Evolutionary conservation across 2,113 vertebrate genomes (phyloP), one percentile per base, ranked within the genome.

Genomic region (Menura novaehollandiae): DNA sequence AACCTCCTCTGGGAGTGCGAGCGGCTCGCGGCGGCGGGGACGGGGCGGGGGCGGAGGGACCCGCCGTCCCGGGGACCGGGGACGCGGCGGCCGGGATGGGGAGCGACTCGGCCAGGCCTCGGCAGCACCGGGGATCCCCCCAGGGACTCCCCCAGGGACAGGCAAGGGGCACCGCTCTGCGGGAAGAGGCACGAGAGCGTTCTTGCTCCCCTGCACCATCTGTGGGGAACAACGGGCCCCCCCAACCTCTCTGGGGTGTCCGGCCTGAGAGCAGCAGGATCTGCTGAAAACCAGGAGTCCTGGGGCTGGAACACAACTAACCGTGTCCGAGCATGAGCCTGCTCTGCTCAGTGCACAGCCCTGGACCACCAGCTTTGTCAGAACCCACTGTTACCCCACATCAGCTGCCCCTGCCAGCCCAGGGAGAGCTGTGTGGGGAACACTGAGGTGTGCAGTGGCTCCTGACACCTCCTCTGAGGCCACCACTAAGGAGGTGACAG

Each of bases 1-100:
- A 84, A 92, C 93, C 89, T 93, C 94, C 84, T 95, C 94, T 95
- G 95, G 94, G 79, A 91, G 86, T 47, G 89, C 78, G 56, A 66
- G 79, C 51, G 41, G 85, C 85, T 77, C 46, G 28, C 63, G 64
- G 71, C 87, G 55, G 43, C 44, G 62, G 53, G 55, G 85, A 56
- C 75, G 32, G 89, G 93, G 66, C 58, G 89, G 94, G 93, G 89
- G 84, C 72, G 62, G 89, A 82, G 89, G 86, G 85, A 68, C 75
- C 52, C 53, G 58, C 17, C 22, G 32, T 67, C n/a, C 58, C 55
- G 41, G 59, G 44, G 17, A 41, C 58, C 49, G 51, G 76, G 51
- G 39, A 66, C 60, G 6, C 46, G 13, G 35, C 37, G 13, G 30
- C 67, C 6, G 20, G 26, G 56, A 18, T 18, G 55, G 62, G 66